Percentiles rank a stretch among this genome's conserved stretches.
These are phyloP conservation scores for Coluber constrictor DNA, from an alignment of 2,797 vertebrate genomes.

Conservation along the genomic window DNA sequence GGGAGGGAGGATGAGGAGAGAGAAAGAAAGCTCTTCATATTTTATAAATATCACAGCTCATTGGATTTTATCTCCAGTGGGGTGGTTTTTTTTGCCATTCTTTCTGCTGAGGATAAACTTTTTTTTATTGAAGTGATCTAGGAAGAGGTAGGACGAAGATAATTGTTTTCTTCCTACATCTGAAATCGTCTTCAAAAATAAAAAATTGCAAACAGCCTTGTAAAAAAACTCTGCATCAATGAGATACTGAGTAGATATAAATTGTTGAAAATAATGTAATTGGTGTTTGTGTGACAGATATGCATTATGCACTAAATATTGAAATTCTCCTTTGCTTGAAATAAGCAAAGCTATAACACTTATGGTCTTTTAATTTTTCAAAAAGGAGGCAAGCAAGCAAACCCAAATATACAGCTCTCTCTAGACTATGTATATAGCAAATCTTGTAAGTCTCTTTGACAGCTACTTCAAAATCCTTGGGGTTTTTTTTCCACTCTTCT, in stretches of 20 bases:
- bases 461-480: not conserved
- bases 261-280: not conserved
- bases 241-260: not conserved
- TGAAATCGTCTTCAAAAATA: slow-evolving; percentile 34
- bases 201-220: not conserved
- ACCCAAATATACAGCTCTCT: not conserved
- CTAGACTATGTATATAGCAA: not conserved
- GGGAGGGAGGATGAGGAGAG: not conserved
- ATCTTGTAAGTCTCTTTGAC: not conserved
- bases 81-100: not conserved
- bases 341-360: not conserved
- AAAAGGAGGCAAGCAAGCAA: not conserved
- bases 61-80: slow-evolving; percentile 6
- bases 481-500: not conserved
- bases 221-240: not conserved
- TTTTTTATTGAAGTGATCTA: not conserved
- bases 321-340: not conserved
- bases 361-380: not conserved
- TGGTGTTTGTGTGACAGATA: not conserved
- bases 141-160: not conserved
- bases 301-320: not conserved
- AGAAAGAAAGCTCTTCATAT: not conserved
- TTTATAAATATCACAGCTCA: not conserved
- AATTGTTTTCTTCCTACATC: not conserved
- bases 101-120: not conserved